Evolutionary conservation across 2,888 invertebrate genomes (phyloP).

Genomic region (Eupithecia tripunctaria): DNA sequence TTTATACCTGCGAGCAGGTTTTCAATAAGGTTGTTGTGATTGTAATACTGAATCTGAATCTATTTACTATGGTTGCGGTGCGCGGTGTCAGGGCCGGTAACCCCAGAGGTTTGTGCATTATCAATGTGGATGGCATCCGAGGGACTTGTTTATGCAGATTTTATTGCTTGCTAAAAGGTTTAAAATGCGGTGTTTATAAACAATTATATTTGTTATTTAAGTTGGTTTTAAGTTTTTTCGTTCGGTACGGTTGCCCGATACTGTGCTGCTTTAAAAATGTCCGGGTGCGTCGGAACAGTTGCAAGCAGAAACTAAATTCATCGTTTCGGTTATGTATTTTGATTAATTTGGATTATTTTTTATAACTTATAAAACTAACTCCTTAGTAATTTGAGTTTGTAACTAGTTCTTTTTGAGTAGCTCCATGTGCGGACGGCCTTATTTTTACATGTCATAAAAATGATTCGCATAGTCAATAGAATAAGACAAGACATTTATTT

Average conservation of each 20-base stretch:
- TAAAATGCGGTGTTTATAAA: neutral
- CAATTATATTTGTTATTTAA: neutral
- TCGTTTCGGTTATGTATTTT: neutral
- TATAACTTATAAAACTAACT: too few species aligned
- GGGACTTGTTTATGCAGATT: conserved; percentile 10
- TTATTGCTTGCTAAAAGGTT: conserved; percentile 1
- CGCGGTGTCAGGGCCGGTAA: conserved; percentile 20
- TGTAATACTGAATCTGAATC: neutral
- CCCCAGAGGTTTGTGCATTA: conserved; percentile 23
- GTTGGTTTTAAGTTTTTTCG: too few species aligned
- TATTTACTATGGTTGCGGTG: conserved; percentile 11
- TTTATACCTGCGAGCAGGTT: neutral
- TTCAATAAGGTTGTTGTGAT: neutral
- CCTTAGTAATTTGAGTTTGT: too few species aligned
- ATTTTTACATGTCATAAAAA: neutral
- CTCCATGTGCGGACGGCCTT: too few species aligned
- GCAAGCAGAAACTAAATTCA: neutral
- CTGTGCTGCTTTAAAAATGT: neutral
- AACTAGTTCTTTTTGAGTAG: too few species aligned
- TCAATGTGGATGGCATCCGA: conserved; percentile 15
- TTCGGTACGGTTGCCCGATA: neutral
- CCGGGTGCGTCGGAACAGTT: neutral
- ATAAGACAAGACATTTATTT: neutral
- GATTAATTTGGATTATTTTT: too few species aligned
- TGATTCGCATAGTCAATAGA: neutral